Evolutionary conservation across 2,797 vertebrate genomes (phyloP), one percentile per base, ranked within the genome.

Genomic region (Muraenolepis orangiensis): DNA sequence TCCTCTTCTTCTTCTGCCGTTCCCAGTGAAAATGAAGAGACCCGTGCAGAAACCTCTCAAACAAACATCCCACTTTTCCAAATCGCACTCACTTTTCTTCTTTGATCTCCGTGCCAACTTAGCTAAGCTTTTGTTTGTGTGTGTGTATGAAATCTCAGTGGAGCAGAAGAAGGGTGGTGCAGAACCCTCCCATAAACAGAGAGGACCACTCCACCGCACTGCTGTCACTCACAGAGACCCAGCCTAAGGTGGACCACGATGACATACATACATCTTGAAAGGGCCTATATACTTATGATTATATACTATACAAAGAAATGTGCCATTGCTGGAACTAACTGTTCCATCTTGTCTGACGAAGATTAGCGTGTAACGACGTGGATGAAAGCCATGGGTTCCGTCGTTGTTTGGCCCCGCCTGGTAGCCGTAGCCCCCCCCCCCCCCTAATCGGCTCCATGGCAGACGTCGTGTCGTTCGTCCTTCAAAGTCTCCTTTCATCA

Each of bases 31-130:
- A 85, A 40, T 34, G 20, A 32, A 87, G 85, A 85, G 79, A 83
- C 79, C 85, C 86, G 70, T 73, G 75, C 29, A 11, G 82, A 82
- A 91, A 81, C 89, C 84, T 89, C 78, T 81, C 77, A 88, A 87
- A 86, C 84, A 80, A 73, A 69, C 46, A 78, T 75, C 72, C 77
- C 74, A 80, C 78, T 83, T 82, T 84, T 76, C 78, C 67, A 85
- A 87, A 88, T 57, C 51, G 20, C 79, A 82, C 77, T 86, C 78
- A n/a, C 84, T 81, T 85, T 82, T 73, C 74, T 80, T 80, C 78
- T 91, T 88, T 90, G 81, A 90, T 90, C 86, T 81, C 16, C 38
- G 42, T 85, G 90, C 90, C 91, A 92, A 87, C 84, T 87, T 86
- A n/a, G 72, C 69, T 76, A 76, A 78, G 85, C 88, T 81, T 91